Base-by-base conservation (phyloP, 1,140 invertebrate species). In the Drosophila nasuta region DNA sequence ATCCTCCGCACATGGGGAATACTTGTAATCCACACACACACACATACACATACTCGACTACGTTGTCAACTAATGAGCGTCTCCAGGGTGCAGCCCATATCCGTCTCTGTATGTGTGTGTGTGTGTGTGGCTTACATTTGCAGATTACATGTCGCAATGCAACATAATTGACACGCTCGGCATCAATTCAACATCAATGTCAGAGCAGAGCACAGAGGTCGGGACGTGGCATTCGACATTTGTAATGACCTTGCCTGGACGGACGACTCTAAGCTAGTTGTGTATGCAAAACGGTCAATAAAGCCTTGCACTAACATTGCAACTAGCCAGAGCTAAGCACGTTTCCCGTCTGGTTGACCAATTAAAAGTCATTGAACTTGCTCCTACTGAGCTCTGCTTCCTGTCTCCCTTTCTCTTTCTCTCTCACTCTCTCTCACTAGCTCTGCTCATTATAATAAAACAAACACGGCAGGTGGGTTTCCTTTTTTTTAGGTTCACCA, bases 1-100 rank as follows among this genome's bases (percentile, higher is more conserved):
- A 75, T 71, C 51, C 64, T 57, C 35, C 20, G 20, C 20, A 41
- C 68, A 77, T 46, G 54, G 65, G 76, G 62, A 67, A 60, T 30
- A 25, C 46, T 33, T 57, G 54, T 35, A 35, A 41, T 30, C 45
- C 64, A 4, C 54, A 33, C 41, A 33, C 41, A 33, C 38, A 67
- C 38, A 15, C 13, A 38, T 10, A 3, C 8, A 33, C 33, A 33
- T 8, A 33, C 33, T 8, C 33, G 6, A 49, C 52, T 35, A 51
- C 41, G 62, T 52, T 48, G 46, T 46, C 65, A 74, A 81, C 82
- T 85, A 86, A 85, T 85, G 82, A 85, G 82, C 66, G 75, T 79
- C 82, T 81, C 82, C 75, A 65, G 82, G 78, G 82, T 75, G 70
- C 46, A 33, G n/a, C 62, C 41, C 41, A 28, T 38, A 25, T 15